phyloP scores from a whole-genome alignment of 1,140 invertebrate species.

The Belonocnema kinseyi region DNA sequence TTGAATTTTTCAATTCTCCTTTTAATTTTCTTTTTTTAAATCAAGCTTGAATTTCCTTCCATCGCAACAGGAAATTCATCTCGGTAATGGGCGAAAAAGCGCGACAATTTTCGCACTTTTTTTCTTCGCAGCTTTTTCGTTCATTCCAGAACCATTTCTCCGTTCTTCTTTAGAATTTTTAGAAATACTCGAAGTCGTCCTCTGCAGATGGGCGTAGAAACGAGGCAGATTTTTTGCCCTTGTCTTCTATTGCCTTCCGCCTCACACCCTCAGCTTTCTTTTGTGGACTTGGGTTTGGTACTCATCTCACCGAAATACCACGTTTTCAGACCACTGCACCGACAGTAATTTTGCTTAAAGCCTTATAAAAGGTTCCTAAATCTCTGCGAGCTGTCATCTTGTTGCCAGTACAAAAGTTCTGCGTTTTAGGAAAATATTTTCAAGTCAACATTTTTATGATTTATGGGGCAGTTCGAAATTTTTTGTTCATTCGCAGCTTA shows the following conservation, averaged over 20 bases:
- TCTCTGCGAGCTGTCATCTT: too few relatives aligned
- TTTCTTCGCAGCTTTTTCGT: constrained; percentile 35
- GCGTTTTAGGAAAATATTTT: too few relatives aligned
- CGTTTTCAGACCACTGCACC: constrained; percentile 20
- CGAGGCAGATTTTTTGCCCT: constrained; percentile 7
- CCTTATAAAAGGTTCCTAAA: too few relatives aligned
- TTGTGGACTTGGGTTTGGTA: constrained; percentile 21
- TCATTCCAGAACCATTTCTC: constrained; percentile 11
- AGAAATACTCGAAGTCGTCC: constrained; percentile 33
- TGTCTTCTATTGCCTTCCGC: constrained; percentile 22
- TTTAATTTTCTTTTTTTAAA: not conserved
- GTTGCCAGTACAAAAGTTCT: too few relatives aligned
- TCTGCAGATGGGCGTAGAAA: constrained; percentile 17
- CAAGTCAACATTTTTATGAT: too few relatives aligned
- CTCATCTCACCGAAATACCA: constrained; percentile 30
- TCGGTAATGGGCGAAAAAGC: constrained; percentile 44
- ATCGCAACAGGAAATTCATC: constrained; percentile 33
- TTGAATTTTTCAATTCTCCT: constrained; percentile 2
- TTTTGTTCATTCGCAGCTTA: too few relatives aligned
- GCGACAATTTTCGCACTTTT: constrained; percentile 9
- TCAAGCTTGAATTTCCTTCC: constrained; percentile 8
- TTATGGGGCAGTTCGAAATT: too few relatives aligned
- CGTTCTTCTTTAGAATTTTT: constrained; percentile 38
- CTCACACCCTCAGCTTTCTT: not conserved
- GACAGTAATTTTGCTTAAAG: not conserved